Evolutionary conservation across 2,113 vertebrate species (phyloP).

Genomic region (Plestiodon gilberti): DNA sequence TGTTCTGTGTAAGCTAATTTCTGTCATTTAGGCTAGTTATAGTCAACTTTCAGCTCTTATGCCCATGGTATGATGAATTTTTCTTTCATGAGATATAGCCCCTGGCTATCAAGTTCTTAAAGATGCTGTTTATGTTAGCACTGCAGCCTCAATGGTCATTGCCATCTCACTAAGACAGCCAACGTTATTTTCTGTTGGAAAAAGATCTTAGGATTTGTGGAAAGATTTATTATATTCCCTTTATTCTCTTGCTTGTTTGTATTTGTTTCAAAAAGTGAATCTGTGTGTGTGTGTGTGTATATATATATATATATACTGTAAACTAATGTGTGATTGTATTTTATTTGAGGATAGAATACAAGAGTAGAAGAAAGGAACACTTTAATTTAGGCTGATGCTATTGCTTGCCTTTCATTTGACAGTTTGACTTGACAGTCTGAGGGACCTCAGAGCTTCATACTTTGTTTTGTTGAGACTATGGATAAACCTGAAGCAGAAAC

Average conservation of each 20-base stretch:
- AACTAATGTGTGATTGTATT: slow-evolving; percentile 7
- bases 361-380: slow-evolving; percentile 11
- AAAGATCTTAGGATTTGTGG: background rate
- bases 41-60: background rate
- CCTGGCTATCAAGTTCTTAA: background rate
- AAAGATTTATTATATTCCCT: background rate
- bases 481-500: slow-evolving; percentile 83
- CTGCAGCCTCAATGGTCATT: background rate
- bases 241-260: background rate
- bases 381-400: slow-evolving; percentile 62
- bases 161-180: background rate
- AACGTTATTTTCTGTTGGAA: background rate
- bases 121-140: slow-evolving; percentile 16
- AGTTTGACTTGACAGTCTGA: slow-evolving; percentile 94
- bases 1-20: background rate
- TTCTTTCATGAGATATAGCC: background rate
- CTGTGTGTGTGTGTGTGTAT: too few species aligned
- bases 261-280: background rate
- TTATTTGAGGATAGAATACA: slow-evolving; percentile 10
- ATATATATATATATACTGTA: background rate
- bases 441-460: slow-evolving; percentile 77
- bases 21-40: background rate
- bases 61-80: background rate
- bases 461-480: slow-evolving; percentile 84
- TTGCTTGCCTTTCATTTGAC: slow-evolving; percentile 88